Evolutionary conservation across 2,113 vertebrate species (phyloP).

Genomic region (Hippocampus mohnikei): DNA sequence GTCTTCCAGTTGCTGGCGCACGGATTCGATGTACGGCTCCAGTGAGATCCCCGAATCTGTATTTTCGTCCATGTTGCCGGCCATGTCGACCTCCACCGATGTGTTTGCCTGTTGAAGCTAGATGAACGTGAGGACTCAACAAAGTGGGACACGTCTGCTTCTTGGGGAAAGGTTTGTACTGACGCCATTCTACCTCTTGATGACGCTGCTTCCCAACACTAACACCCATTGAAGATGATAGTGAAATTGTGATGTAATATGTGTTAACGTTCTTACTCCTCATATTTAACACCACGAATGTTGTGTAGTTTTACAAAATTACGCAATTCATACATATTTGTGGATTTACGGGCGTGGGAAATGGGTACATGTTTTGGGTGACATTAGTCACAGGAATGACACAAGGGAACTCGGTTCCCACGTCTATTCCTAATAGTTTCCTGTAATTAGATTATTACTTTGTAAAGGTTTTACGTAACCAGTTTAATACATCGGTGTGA

Average conservation of each 20-base stretch:
- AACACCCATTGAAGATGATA: neutral
- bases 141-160: conserved; percentile 59
- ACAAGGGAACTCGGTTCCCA: neutral
- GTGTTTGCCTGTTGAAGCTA: neutral
- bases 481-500: neutral
- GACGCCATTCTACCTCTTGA: conserved; percentile 2
- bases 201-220: conserved; percentile 28
- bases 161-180: neutral
- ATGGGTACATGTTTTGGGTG: neutral
- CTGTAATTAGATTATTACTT: neutral
- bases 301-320: neutral
- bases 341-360: neutral
- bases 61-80: conserved; percentile 54
- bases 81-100: conserved; percentile 27
- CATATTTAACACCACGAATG: neutral
- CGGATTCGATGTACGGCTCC: conserved; percentile 51
- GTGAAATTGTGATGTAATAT: neutral
- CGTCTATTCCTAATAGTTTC: neutral
- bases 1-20: conserved; percentile 59
- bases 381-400: neutral
- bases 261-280: neutral
- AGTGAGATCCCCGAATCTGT: conserved; percentile 44
- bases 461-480: neutral
- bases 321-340: neutral
- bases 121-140: neutral